phyloP scores from a whole-genome alignment of 2,113 vertebrate genomes.

The Narcine bancroftii region DNA sequence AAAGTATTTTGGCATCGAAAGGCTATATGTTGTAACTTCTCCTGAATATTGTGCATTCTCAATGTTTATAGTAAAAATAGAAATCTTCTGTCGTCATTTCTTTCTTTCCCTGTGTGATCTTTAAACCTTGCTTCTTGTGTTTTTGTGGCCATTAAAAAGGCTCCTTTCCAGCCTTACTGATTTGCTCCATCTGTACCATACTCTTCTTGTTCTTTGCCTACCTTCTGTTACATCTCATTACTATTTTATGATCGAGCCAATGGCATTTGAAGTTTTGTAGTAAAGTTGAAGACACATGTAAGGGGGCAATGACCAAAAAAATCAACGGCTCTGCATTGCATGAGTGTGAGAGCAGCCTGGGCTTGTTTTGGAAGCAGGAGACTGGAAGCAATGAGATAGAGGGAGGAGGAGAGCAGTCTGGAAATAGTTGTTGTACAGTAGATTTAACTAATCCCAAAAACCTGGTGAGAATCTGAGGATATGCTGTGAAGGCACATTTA shows the following conservation, averaged over 20 bases:
- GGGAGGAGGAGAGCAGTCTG: background rate
- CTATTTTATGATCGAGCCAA: background rate
- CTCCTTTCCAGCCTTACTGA: background rate
- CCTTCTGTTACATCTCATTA: background rate
- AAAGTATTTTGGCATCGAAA: background rate
- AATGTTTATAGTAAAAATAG: background rate
- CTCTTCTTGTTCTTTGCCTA: background rate
- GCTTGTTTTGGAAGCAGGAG: background rate
- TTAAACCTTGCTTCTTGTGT: background rate
- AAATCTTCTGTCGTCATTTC: too few relatives aligned
- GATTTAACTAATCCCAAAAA: background rate
- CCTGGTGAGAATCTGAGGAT: background rate
- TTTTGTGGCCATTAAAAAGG: background rate
- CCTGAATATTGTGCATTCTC: background rate
- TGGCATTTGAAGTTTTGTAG: background rate
- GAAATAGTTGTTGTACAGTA: background rate
- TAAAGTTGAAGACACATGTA: background rate
- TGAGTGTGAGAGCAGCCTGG: background rate
- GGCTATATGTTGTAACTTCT: background rate
- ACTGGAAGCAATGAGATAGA: background rate
- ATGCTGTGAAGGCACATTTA: background rate
- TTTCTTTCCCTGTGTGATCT: background rate
- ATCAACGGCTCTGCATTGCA: background rate
- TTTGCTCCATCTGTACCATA: background rate
- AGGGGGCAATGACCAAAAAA: background rate